Percentiles rank a stretch among this genome's conserved stretches.
Evolutionary conservation across 2,888 invertebrate species (phyloP).

Genomic region (Agonopterix alstromeriana): DNA sequence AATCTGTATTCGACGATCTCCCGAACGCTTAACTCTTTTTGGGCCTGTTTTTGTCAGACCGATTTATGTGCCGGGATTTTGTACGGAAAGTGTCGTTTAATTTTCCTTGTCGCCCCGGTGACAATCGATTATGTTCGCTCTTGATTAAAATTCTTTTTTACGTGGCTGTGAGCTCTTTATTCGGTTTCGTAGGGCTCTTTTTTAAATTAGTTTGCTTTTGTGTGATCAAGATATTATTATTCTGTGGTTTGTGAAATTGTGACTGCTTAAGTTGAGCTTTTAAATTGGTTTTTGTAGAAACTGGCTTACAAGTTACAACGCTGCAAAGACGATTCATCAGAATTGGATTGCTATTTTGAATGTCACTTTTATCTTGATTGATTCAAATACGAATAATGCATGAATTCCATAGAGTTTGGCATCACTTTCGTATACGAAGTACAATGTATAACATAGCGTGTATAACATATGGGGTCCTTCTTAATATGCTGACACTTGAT

Average conservation of each 20-base stretch:
- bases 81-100: slow-evolving; percentile 70
- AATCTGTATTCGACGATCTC: slow-evolving; percentile 74
- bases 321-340: too few relatives aligned
- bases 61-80: slow-evolving; percentile 57
- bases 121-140: slow-evolving; percentile 62
- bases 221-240: not conserved
- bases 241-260: not conserved
- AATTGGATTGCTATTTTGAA: too few relatives aligned
- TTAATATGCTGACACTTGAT: too few relatives aligned
- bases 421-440: too few relatives aligned
- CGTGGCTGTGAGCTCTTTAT: slow-evolving; percentile 1
- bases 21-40: slow-evolving; percentile 75
- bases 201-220: not conserved
- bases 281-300: too few relatives aligned
- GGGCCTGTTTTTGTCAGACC: slow-evolving; percentile 53
- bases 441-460: too few relatives aligned
- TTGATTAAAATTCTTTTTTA: slow-evolving; percentile 40
- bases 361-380: too few relatives aligned
- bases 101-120: slow-evolving; percentile 49
- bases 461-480: too few relatives aligned
- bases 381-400: too few relatives aligned
- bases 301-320: too few relatives aligned
- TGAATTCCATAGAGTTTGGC: too few relatives aligned
- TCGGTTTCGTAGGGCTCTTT: not conserved
- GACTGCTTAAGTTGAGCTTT: too few relatives aligned